phyloP scores from a whole-genome alignment of 2,113 vertebrate genomes.

The Malurus melanocephalus region DNA sequence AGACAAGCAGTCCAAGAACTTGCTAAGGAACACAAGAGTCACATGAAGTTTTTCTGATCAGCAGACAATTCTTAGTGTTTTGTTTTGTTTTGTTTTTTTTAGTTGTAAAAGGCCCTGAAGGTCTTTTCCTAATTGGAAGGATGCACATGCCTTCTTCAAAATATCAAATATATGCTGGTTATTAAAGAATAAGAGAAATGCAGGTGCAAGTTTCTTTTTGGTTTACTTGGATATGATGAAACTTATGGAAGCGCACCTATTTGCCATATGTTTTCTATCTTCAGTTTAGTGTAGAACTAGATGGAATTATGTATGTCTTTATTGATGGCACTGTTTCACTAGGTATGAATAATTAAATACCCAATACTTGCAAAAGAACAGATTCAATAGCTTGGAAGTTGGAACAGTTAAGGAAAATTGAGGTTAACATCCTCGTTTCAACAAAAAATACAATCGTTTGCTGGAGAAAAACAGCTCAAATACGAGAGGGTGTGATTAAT shows the following conservation, averaged over 20 bases:
- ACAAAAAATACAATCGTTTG: neutral
- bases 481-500: rapidly evolving
- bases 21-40: neutral
- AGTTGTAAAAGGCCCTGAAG: neutral
- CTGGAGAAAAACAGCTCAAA: neutral
- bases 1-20: neutral
- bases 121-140: neutral
- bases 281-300: neutral
- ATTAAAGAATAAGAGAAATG: neutral
- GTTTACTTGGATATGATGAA: neutral
- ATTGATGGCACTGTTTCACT: neutral
- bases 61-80: neutral
- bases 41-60: neutral
- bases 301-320: neutral
- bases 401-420: neutral
- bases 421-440: neutral
- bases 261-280: neutral
- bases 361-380: neutral
- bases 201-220: neutral
- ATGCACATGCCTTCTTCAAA: neutral
- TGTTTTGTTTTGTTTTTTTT: neutral
- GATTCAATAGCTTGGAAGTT: neutral
- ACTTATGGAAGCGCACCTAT: neutral
- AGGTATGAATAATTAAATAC: neutral
- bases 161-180: neutral